Evolutionary conservation across 2,888 invertebrate species (phyloP).

Genomic region (Brenthis daphne): DNA sequence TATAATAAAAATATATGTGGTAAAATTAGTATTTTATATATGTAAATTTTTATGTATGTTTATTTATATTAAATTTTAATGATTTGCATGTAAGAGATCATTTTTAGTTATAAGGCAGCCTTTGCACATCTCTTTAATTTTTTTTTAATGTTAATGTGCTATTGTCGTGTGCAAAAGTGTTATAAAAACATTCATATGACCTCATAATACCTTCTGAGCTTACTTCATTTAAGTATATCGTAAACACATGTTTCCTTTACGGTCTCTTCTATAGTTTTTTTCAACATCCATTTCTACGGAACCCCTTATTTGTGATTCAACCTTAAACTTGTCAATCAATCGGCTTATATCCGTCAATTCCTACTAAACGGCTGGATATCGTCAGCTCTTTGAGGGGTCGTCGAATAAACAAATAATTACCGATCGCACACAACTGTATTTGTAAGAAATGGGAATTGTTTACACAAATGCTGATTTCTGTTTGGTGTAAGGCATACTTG

Average conservation of each 20-base stretch:
- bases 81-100: no score
- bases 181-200: not conserved
- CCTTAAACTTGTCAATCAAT: conserved; percentile 40
- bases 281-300: conserved; percentile 13
- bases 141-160: no score
- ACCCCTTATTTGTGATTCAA: conserved; percentile 18
- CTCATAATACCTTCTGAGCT: conserved; percentile 1
- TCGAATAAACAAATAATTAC: conserved; percentile 51
- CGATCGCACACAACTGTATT: conserved; percentile 58
- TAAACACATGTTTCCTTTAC: conserved; percentile 22
- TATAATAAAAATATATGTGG: no score
- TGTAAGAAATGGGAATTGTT: conserved; percentile 59
- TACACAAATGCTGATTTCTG: conserved; percentile 50
- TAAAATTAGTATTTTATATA: no score
- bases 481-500: conserved; percentile 39
- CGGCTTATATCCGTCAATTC: conserved; percentile 29
- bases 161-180: no score
- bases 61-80: no score
- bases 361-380: conserved; percentile 49
- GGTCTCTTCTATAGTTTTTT: conserved; percentile 18
- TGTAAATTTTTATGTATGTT: no score
- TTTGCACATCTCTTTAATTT: no score
- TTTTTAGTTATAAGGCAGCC: no score
- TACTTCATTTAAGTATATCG: not conserved
- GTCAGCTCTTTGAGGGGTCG: conserved; percentile 47